These are phyloP conservation scores for Drosophila hawaiiensis DNA, from an alignment of 2,888 invertebrate species.

Conservation along the genomic window DNA sequence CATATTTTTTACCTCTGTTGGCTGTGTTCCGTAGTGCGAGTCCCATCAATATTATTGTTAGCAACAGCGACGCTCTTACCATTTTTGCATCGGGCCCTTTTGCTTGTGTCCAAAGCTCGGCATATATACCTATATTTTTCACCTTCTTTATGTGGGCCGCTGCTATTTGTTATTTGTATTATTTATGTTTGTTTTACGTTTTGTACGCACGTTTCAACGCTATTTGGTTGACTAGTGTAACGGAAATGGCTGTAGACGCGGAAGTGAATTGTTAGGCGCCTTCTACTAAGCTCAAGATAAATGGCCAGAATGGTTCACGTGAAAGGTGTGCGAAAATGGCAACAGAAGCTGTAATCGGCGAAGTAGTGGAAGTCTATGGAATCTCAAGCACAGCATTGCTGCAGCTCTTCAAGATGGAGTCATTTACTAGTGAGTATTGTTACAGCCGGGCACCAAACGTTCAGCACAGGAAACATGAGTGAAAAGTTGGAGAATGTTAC, in stretches of 20 bases:
- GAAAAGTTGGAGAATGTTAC: constrained; percentile 3
- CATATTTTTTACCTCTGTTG: constrained; percentile 68
- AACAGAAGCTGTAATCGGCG: constrained; percentile 8
- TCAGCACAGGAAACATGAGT: constrained; percentile 5
- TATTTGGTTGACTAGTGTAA: constrained; percentile 69
- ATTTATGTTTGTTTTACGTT: constrained; percentile 62
- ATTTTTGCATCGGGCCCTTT: constrained; percentile 11
- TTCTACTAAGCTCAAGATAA: constrained; percentile 52
- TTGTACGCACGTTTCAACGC: constrained; percentile 29
- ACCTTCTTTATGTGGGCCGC: constrained; percentile 36
- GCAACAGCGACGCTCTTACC: background rate
- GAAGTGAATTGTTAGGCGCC: constrained; percentile 80
- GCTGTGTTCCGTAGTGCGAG: constrained; percentile 74
- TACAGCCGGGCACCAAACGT: constrained; percentile 17
- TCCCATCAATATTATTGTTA: constrained; percentile 76
- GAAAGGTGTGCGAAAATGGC: constrained; percentile 9
- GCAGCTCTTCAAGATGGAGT: constrained; percentile 5
- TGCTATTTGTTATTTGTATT: constrained; percentile 59
- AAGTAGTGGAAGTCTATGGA: constrained; percentile 20
- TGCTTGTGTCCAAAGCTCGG: constrained; percentile 6
- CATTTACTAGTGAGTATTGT: constrained; percentile 17
- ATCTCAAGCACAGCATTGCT: constrained; percentile 15
- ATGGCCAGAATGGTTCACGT: constrained; percentile 21
- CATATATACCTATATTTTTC: constrained; percentile 42
- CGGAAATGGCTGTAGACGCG: constrained; percentile 78